Evolutionary conservation across 1,140 invertebrate genomes (phyloP).

Genomic region (Drosophila carrolli): DNA sequence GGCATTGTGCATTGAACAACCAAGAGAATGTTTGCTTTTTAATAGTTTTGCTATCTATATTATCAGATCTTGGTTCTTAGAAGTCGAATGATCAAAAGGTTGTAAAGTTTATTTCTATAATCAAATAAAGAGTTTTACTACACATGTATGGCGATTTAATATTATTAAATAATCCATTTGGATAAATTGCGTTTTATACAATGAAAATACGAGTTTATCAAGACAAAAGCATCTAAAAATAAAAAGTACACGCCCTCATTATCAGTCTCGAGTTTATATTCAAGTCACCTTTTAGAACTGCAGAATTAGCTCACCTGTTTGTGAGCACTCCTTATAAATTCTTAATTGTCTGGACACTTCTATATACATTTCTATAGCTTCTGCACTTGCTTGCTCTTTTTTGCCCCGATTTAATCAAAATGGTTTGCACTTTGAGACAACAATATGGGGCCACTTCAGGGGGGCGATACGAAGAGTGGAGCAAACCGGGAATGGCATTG

Average conservation of each 20-base stretch:
- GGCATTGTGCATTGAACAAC: neutral
- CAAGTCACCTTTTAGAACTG: neutral
- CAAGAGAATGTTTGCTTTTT: neutral
- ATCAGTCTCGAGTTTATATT: neutral
- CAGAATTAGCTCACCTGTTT: slow-evolving; percentile 2
- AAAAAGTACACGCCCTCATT: too few species aligned
- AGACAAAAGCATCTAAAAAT: neutral
- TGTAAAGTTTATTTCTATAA: neutral
- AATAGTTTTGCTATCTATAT: slow-evolving; percentile 1
- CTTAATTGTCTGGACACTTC: slow-evolving; percentile 6
- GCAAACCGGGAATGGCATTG: slow-evolving; percentile 26
- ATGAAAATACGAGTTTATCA: too few species aligned
- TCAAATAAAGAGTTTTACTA: neutral
- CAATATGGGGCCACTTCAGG: slow-evolving; percentile 44
- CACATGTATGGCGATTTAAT: too few species aligned
- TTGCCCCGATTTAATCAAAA: slow-evolving; percentile 35
- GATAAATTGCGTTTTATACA: too few species aligned
- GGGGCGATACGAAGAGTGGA: slow-evolving; percentile 43
- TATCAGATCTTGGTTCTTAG: slow-evolving; percentile 2
- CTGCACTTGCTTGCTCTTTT: slow-evolving; percentile 22
- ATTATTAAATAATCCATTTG: too few species aligned
- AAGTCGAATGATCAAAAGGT: neutral
- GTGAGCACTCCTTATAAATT: slow-evolving; percentile 5
- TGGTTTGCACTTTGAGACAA: slow-evolving; percentile 66
- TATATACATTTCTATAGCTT: slow-evolving; percentile 7